Evolutionary conservation across 92 coral and sea anemone genomes (phyloP).

Genomic region (Isaurus tuberculatus): DNA sequence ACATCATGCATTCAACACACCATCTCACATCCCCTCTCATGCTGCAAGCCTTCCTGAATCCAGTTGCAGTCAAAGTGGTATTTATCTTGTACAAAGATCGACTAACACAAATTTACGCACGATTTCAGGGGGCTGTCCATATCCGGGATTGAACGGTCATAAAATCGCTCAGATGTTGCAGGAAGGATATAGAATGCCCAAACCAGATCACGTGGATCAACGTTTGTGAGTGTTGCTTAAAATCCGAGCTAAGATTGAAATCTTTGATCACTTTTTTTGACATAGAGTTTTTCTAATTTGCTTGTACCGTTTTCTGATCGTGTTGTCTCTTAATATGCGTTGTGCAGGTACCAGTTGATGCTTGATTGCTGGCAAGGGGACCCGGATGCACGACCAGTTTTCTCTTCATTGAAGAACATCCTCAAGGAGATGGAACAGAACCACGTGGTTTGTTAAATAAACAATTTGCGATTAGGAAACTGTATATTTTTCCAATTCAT

Average conservation of each 20-base stretch:
- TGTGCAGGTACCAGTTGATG: not conserved
- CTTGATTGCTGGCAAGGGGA: not conserved
- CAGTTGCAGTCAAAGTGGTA: too few relatives aligned
- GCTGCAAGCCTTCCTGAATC: too few relatives aligned
- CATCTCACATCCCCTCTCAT: too few relatives aligned
- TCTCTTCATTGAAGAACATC: not conserved
- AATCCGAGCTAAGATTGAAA: too few relatives aligned
- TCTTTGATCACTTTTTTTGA: not conserved
- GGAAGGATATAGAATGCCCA: conserved; percentile 9
- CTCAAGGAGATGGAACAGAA: not conserved
- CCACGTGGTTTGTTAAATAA: not conserved
- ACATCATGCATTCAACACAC: too few relatives aligned
- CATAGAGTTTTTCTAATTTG: not conserved
- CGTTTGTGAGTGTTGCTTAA: not conserved
- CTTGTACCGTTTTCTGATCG: too few relatives aligned
- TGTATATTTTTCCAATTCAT: too few relatives aligned
- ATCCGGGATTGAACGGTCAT: conserved; percentile 1
- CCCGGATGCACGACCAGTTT: not conserved
- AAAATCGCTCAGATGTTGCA: conserved; percentile 7
- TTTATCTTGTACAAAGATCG: too few relatives aligned
- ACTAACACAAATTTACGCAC: not conserved
- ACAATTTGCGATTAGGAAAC: too few relatives aligned
- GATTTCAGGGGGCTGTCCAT: not conserved
- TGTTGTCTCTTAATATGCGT: not conserved
- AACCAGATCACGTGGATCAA: not conserved